phyloP scores from a whole-genome alignment of 2,888 invertebrate genomes.

The Ferrisia virgata region DNA sequence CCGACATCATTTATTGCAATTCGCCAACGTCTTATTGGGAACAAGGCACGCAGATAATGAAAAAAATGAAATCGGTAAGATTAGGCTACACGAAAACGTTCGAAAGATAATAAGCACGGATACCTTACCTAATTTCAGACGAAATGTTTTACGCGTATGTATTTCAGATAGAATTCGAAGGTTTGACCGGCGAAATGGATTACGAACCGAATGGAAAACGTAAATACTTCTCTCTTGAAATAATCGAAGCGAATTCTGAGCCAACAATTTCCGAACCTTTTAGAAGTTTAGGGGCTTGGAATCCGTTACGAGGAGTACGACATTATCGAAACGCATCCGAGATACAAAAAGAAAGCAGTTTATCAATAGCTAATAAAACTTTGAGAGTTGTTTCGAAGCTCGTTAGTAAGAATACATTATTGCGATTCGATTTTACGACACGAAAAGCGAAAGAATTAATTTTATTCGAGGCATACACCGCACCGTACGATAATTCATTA shows the following conservation, averaged over 20 bases:
- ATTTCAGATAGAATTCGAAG: slow-evolving; percentile 55
- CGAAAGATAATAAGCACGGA: too few relatives aligned
- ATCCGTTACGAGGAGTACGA: slow-evolving; percentile 61
- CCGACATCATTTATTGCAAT: neutral
- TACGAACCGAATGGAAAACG: slow-evolving; percentile 72
- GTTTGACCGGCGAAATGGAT: slow-evolving; percentile 72
- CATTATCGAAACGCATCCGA: slow-evolving; percentile 55
- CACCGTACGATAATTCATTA: too few relatives aligned
- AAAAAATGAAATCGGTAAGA: slow-evolving; percentile 42
- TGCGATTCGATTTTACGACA: neutral
- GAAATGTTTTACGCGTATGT: too few relatives aligned
- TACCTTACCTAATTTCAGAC: too few relatives aligned
- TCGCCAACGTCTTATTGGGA: neutral
- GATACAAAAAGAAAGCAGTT: slow-evolving; percentile 55
- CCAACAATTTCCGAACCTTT: slow-evolving; percentile 57
- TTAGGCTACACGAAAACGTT: too few relatives aligned
- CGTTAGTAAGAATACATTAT: slow-evolving; percentile 56
- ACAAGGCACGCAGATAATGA: slow-evolving; percentile 10
- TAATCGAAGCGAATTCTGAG: slow-evolving; percentile 64
- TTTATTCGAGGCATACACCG: too few relatives aligned
- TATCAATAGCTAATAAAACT: slow-evolving; percentile 68
- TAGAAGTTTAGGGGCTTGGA: slow-evolving; percentile 68
- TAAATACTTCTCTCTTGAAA: slow-evolving; percentile 66
- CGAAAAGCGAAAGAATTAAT: neutral
- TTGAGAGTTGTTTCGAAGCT: slow-evolving; percentile 69